A percentile compares a stretch with the other conserved stretches of the same genome.
Conservation (phyloP, 2,888 invertebrate species). For the Rhagonycha fulva region DNA sequence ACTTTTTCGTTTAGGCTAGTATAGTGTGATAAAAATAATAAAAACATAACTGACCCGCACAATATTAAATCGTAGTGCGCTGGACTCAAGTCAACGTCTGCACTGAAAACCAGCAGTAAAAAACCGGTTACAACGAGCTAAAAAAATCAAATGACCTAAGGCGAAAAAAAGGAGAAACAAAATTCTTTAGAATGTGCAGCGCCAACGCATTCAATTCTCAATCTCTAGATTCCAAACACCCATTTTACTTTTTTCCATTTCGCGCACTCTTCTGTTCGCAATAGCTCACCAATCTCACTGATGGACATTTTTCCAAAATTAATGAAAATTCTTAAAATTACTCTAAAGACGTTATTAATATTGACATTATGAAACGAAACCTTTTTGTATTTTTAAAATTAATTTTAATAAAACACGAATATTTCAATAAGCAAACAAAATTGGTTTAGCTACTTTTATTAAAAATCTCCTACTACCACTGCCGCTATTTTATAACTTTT, state of each 20-base stretch:
- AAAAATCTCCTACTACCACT: neutral
- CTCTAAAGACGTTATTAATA: conserved; percentile 19
- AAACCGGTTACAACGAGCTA: conserved; percentile 49
- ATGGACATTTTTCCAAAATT: conserved; percentile 3
- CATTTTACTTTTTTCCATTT: conserved; percentile 13
- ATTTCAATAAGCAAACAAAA: neutral
- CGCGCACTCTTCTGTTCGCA: neutral
- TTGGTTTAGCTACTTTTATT: neutral
- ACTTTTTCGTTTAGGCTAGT: conserved; percentile 48
- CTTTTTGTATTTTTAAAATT: conserved; percentile 30
- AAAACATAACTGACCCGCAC: conserved; percentile 55
- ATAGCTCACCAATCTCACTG: neutral
- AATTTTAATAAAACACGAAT: conserved; percentile 16
- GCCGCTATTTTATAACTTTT: neutral
- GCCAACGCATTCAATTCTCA: conserved; percentile 32
- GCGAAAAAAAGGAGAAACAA: conserved; percentile 43
- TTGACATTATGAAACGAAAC: conserved; percentile 30
- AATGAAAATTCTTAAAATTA: conserved; percentile 9
- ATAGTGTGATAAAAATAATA: conserved; percentile 52
- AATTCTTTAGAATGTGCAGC: conserved; percentile 36
- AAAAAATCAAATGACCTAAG: conserved; percentile 45
- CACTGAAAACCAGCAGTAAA: conserved; percentile 49
- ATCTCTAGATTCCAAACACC: conserved; percentile 13
- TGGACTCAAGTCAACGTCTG: conserved; percentile 42
- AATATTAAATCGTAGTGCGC: conserved; percentile 51